A percentile compares a stretch with the other conserved stretches of the same genome.
Evolutionary conservation across 2,797 vertebrate genomes (phyloP).

Genomic region (Mastacembelus armatus): DNA sequence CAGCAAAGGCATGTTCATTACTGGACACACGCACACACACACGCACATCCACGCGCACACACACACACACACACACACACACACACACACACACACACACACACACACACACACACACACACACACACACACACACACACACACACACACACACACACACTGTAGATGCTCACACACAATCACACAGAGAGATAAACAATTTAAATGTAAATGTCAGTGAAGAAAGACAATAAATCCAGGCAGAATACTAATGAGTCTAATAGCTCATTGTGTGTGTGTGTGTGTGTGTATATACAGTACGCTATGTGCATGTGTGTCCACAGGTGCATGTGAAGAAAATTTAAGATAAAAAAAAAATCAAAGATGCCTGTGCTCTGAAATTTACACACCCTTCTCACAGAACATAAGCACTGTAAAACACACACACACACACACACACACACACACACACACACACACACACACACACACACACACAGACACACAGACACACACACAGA

Average conservation of each 20-base stretch:
- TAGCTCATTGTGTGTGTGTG: slow-evolving; percentile 17
- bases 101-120: slow-evolving; percentile 38
- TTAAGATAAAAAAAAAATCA: slow-evolving; percentile 39
- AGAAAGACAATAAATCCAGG: slow-evolving; percentile 71
- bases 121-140: slow-evolving; percentile 19
- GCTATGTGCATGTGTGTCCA: too few species aligned
- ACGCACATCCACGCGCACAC: slow-evolving; percentile 16
- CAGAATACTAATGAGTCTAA: slow-evolving; percentile 75
- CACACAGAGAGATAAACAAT: slow-evolving; percentile 67
- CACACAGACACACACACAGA: neutral
- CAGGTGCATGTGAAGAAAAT: neutral
- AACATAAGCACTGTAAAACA: neutral
- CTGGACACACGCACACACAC: slow-evolving; percentile 40
- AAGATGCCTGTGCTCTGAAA: slow-evolving; percentile 13
- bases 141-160: slow-evolving; percentile 15
- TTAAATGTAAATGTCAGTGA: slow-evolving; percentile 80
- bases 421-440: slow-evolving; percentile 8
- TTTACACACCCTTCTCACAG: neutral
- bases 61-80: slow-evolving; percentile 18
- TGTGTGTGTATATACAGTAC: too few species aligned
- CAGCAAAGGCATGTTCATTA: slow-evolving; percentile 72
- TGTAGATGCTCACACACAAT: neutral
- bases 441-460: neutral
- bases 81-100: too few species aligned
- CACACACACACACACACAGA: neutral